Conservation (phyloP, 2,888 invertebrate genomes). For the Formica aserva region DNA sequence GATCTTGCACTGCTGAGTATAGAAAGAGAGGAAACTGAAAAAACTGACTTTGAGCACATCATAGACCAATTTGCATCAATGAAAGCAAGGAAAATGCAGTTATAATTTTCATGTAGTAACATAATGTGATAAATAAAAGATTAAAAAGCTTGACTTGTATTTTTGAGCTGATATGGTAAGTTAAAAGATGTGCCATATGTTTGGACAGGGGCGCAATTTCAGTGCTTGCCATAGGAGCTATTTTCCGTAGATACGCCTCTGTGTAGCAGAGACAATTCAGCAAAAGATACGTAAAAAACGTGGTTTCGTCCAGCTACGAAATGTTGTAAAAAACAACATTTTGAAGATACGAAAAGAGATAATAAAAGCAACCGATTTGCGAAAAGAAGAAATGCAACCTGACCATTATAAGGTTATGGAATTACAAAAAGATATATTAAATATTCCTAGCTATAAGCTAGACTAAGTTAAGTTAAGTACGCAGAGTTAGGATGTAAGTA, state of each 20-base stretch:
- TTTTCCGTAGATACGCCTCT: not conserved
- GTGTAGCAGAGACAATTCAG: too few species aligned
- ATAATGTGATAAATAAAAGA: not conserved
- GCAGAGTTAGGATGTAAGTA: too few species aligned
- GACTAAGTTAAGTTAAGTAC: too few species aligned
- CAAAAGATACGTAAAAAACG: too few species aligned
- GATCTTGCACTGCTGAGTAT: not conserved
- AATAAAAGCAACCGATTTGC: too few species aligned
- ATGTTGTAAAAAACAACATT: too few species aligned
- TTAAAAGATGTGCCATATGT: not conserved
- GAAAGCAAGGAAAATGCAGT: not conserved
- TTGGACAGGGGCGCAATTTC: not conserved
- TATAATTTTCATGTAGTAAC: not conserved
- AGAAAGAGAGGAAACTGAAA: not conserved
- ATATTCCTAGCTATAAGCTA: too few species aligned
- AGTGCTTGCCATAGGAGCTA: not conserved
- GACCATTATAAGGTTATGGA: too few species aligned
- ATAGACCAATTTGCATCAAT: not conserved
- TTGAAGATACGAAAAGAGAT: too few species aligned
- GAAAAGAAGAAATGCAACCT: too few species aligned
- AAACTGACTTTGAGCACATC: not conserved
- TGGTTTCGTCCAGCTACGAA: too few species aligned
- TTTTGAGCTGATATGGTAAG: not conserved
- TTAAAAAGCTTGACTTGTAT: not conserved
- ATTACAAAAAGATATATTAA: too few species aligned